phyloP scores from a whole-genome alignment of 1,140 invertebrate species.

The Thaumatotibia leucotreta region DNA sequence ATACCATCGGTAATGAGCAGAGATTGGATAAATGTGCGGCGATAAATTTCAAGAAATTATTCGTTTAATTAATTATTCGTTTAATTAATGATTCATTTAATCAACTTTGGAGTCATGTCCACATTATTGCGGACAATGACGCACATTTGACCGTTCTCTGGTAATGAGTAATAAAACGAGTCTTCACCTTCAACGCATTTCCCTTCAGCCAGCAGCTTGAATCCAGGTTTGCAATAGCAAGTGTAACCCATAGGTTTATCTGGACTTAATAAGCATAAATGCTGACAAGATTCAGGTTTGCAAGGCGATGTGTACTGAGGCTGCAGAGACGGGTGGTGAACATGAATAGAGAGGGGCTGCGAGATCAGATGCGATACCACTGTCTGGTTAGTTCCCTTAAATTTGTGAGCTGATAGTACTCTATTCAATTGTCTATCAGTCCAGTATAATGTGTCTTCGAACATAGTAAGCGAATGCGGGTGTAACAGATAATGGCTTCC shows the following conservation, averaged over 20 bases:
- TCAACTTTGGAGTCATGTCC: too few species aligned
- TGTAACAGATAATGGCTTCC: conserved; percentile 94
- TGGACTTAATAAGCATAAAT: conserved; percentile 94
- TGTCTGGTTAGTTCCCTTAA: conserved; percentile 91
- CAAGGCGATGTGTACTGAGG: conserved; percentile 92
- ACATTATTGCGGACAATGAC: too few species aligned
- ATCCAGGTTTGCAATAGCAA: conserved; percentile 96
- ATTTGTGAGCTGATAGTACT: conserved; percentile 93
- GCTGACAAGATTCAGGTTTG: conserved; percentile 86
- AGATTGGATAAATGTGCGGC: too few species aligned
- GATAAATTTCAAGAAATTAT: too few species aligned
- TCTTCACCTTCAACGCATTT: conserved; percentile 82
- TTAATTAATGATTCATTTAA: too few species aligned
- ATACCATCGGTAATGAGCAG: conserved; percentile 5
- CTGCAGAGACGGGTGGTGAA: conserved; percentile 95
- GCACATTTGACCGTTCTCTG: too few species aligned
- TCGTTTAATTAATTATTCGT: too few species aligned
- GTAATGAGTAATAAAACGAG: background rate
- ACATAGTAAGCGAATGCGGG: conserved; percentile 95
- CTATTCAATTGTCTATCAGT: conserved; percentile 95
- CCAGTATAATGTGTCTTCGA: conserved; percentile 97
- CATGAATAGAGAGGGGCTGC: conserved; percentile 95
- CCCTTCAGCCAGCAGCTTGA: conserved; percentile 81
- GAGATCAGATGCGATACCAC: conserved; percentile 96
- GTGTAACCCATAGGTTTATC: conserved; percentile 82